Conservation (phyloP, 2,113 vertebrate genomes). For the Tetraodon nigroviridis region DNA sequence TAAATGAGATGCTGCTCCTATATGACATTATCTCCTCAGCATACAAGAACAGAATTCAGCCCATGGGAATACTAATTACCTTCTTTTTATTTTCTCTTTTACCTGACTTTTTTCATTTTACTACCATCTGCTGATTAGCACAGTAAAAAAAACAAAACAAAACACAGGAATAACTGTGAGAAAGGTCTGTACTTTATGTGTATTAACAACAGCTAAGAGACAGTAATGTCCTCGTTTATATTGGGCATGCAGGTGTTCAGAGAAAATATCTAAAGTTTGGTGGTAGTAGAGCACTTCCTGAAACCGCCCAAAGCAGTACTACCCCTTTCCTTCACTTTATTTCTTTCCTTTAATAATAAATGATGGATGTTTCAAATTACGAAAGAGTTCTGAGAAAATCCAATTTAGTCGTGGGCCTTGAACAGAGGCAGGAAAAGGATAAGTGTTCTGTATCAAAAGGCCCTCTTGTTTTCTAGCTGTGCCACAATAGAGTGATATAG, state of each 20-base stretch:
- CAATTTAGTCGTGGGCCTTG: conserved; percentile 88
- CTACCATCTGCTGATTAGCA: too few species aligned
- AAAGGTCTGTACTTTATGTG: too few species aligned
- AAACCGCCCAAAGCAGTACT: conserved; percentile 56
- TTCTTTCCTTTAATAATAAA: conserved; percentile 88
- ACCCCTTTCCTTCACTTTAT: conserved; percentile 44
- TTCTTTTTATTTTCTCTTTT: too few species aligned
- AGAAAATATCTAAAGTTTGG: conserved; percentile 29
- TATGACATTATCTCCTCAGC: too few species aligned
- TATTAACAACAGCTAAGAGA: too few species aligned
- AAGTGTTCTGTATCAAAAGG: conserved; percentile 61
- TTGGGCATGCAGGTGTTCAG: conserved; percentile 9
- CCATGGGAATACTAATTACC: too few species aligned
- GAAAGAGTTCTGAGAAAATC: conserved; percentile 86
- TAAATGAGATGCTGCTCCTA: not conserved
- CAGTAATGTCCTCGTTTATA: too few species aligned
- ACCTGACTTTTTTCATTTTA: too few species aligned
- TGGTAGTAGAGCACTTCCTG: conserved; percentile 22
- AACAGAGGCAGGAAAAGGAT: conserved; percentile 45
- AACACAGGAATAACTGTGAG: too few species aligned
- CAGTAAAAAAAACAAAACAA: too few species aligned
- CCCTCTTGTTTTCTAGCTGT: conserved; percentile 62
- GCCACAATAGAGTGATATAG: conserved; percentile 86
- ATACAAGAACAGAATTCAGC: too few species aligned
- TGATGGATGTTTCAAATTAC: conserved; percentile 97